Evolutionary conservation across 2,888 invertebrate genomes (phyloP).

Genomic region (Petrophora chlorosata): DNA sequence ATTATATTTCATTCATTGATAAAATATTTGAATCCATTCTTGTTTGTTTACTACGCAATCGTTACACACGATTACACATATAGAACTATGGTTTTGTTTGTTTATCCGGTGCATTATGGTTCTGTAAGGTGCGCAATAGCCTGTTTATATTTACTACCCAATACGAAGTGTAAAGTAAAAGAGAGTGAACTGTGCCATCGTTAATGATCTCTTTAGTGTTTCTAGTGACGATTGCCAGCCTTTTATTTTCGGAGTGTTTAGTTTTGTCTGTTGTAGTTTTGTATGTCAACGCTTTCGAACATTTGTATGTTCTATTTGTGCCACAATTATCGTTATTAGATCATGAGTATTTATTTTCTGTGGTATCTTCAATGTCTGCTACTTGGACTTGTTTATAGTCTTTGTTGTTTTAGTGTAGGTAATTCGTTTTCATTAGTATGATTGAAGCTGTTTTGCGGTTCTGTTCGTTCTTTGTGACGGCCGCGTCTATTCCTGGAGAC

Average conservation of each 20-base stretch:
- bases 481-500: constrained; percentile 62
- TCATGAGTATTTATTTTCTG: constrained; percentile 5
- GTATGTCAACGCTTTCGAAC: constrained; percentile 54
- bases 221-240: constrained; percentile 52
- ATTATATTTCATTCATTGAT: constrained; percentile 37
- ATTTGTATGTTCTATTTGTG: constrained; percentile 35
- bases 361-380: background rate
- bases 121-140: constrained; percentile 49
- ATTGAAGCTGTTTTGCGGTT: constrained; percentile 61
- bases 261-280: constrained; percentile 46
- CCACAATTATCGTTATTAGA: constrained; percentile 24
- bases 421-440: constrained; percentile 65
- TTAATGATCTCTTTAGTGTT: constrained; percentile 49
- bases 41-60: constrained; percentile 28
- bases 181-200: constrained; percentile 13
- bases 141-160: constrained; percentile 44
- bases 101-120: constrained; percentile 60
- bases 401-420: constrained; percentile 48
- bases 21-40: constrained; percentile 19
- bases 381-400: constrained; percentile 34
- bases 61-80: constrained; percentile 45
- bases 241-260: constrained; percentile 64
- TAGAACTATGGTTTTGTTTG: constrained; percentile 33
- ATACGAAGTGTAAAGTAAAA: constrained; percentile 42
- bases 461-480: constrained; percentile 66